phyloP scores from a whole-genome alignment of 2,113 vertebrate genomes.

The Excalfactoria chinensis region DNA sequence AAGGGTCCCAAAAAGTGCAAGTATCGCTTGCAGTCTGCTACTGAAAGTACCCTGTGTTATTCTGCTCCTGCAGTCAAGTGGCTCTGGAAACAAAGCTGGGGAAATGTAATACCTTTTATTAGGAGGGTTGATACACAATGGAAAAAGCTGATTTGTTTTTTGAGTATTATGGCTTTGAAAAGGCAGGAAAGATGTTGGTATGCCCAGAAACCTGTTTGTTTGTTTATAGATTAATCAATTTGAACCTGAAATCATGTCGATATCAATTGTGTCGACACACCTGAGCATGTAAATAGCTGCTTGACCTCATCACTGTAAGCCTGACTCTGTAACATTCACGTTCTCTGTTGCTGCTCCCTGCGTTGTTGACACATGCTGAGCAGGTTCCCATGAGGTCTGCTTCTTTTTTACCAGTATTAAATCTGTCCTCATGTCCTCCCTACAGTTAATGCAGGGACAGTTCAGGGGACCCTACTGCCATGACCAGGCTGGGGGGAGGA shows the following conservation, averaged over 20 bases:
- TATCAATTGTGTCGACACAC: not conserved
- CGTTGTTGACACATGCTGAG: fast-evolving
- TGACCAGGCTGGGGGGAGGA: not conserved
- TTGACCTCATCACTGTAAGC: not conserved
- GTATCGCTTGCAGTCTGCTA: not conserved
- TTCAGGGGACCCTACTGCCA: not conserved
- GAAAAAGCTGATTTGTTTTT: not conserved
- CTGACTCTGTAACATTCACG: not conserved
- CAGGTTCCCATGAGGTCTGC: not conserved
- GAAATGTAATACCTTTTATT: not conserved
- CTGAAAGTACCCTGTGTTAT: not conserved
- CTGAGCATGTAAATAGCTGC: fast-evolving
- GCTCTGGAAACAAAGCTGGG: not conserved
- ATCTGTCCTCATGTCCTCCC: not conserved
- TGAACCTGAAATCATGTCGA: not conserved
- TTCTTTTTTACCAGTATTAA: not conserved
- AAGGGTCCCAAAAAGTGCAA: not conserved
- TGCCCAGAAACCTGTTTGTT: not conserved
- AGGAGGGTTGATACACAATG: fast-evolving
- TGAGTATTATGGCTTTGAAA: not conserved
- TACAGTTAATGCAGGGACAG: not conserved
- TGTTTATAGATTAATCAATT: not conserved
- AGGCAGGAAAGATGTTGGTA: not conserved
- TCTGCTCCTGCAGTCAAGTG: not conserved
- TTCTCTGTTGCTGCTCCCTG: not conserved